A percentile compares a stretch with the other conserved stretches of the same genome.
Conservation (phyloP, 2,888 invertebrate genomes). For the Leptinotarsa rubiginosa region DNA sequence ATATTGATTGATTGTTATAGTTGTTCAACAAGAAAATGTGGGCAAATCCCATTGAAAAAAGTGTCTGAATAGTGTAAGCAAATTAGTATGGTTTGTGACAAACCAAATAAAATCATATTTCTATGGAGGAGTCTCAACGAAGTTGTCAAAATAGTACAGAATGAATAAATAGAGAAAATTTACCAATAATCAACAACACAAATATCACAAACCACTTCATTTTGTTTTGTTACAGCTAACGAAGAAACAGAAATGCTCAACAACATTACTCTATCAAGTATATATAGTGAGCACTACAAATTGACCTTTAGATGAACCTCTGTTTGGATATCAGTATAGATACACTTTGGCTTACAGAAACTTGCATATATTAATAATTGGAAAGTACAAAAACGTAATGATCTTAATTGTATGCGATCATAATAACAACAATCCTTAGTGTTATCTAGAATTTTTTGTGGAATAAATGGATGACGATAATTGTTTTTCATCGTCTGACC, state of each 20-base stretch:
- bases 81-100: no score
- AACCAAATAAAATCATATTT: no score
- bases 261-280: neutral
- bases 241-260: neutral
- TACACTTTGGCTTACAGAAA: neutral
- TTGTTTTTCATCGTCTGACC: no score
- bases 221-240: neutral
- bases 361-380: neutral
- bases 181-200: constrained; percentile 15
- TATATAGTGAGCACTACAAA: neutral
- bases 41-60: no score
- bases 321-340: neutral
- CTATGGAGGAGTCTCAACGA: no score
- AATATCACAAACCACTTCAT: constrained; percentile 6
- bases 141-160: no score
- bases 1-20: no score
- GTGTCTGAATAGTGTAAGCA: no score
- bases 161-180: neutral
- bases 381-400: neutral
- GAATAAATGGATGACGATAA: no score
- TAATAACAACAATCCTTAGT: neutral
- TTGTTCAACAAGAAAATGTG: no score
- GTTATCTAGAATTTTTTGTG: neutral
- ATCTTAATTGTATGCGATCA: neutral
- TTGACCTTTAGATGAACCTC: neutral